Evolutionary conservation across 1,140 invertebrate species (phyloP).

Genomic region (Reticulitermes speratus): DNA sequence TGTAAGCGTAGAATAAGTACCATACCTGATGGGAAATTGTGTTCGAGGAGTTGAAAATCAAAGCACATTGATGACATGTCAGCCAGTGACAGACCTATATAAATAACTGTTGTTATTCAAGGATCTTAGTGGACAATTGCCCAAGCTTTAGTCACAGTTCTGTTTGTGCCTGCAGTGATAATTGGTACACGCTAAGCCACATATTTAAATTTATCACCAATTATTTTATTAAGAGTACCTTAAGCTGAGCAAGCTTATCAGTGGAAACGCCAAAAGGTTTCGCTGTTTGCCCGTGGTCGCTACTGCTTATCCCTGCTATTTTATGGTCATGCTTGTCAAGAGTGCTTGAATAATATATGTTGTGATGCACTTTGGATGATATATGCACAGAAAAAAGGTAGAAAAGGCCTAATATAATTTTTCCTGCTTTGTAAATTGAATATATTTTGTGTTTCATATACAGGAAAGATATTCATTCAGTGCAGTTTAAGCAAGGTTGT

Average conservation of each 20-base stretch:
- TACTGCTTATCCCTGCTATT: slow-evolving; percentile 35
- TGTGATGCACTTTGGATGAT: slow-evolving; percentile 11
- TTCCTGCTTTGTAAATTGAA: not conserved
- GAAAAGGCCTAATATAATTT: not conserved
- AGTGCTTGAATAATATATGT: slow-evolving; percentile 9
- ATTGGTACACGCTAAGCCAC: not conserved
- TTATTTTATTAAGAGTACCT: not conserved
- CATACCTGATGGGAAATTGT: too few species aligned
- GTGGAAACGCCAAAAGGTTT: slow-evolving; percentile 22
- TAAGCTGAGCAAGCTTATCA: not conserved
- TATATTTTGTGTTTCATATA: not conserved
- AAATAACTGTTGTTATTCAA: not conserved
- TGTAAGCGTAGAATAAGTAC: too few species aligned
- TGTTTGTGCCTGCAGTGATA: not conserved
- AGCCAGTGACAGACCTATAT: not conserved
- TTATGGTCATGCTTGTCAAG: slow-evolving; percentile 4
- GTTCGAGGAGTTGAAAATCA: too few species aligned
- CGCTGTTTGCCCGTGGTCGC: slow-evolving; percentile 37
- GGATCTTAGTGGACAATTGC: not conserved
- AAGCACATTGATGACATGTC: too few species aligned
- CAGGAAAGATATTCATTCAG: not conserved
- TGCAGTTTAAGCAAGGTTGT: not conserved
- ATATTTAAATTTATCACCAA: not conserved
- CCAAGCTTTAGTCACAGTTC: not conserved
- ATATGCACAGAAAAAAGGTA: not conserved